These are phyloP conservation scores for Suncus etruscus DNA, from an alignment of 2,113 vertebrate species.

Conservation along the genomic window DNA sequence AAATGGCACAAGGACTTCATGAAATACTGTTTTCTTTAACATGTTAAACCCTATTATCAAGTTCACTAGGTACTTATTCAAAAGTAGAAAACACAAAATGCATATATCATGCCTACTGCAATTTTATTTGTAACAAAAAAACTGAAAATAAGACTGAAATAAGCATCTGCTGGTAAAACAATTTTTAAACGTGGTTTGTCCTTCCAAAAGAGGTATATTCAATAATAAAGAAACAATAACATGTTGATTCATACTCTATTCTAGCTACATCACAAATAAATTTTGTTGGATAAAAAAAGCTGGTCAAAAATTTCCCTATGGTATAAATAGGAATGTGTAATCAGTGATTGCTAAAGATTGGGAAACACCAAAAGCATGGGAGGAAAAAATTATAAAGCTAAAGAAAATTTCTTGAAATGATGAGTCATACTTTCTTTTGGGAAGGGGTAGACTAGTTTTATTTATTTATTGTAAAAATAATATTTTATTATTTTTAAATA, in stretches of 20 bases:
- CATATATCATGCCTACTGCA: neutral
- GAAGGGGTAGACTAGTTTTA: too few species aligned
- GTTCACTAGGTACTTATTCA: neutral
- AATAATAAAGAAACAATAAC: neutral
- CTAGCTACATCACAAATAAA: neutral
- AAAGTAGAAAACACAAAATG: neutral
- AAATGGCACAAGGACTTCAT: neutral
- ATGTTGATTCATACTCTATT: neutral
- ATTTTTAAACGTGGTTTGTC: neutral
- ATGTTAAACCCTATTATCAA: neutral
- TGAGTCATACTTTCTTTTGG: neutral
- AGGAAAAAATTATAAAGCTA: neutral
- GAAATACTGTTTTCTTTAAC: neutral
- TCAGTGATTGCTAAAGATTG: neutral
- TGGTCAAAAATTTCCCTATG: neutral
- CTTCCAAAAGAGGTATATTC: neutral
- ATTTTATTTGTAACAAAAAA: constrained; percentile 6
- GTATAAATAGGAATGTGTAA: neutral
- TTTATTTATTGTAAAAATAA: too few species aligned
- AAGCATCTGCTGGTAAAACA: neutral
- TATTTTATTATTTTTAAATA: too few species aligned
- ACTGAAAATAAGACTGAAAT: neutral
- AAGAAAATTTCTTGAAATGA: neutral
- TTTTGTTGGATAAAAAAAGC: neutral
- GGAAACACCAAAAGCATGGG: neutral